These are phyloP conservation scores for Marmota flaviventris DNA, from an alignment of 2,113 vertebrate species.

Conservation along the genomic window DNA sequence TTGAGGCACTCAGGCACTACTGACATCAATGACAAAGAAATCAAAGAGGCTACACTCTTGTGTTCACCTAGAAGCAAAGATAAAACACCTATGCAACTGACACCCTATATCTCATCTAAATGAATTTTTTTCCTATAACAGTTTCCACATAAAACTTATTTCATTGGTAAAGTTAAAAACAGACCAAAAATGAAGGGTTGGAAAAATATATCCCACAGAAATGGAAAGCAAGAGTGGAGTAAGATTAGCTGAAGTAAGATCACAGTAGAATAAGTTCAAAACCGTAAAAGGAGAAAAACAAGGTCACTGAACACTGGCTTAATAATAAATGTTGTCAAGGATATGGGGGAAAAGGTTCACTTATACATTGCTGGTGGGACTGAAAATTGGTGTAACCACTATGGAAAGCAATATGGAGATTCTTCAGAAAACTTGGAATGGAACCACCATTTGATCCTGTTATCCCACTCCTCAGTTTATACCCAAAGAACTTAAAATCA, in stretches of 20 bases:
- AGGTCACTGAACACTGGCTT: not conserved
- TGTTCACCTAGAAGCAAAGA: not conserved
- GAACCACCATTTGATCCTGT: too few species aligned
- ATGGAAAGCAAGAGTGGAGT: not conserved
- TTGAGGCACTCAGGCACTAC: too few species aligned
- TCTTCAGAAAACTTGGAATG: too few species aligned
- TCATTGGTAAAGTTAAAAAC: too few species aligned
- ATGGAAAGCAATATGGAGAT: too few species aligned
- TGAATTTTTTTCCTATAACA: not conserved
- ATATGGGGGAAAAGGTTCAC: too few species aligned
- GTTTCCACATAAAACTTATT: not conserved
- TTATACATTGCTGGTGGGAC: too few species aligned
- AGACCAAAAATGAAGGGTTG: not conserved
- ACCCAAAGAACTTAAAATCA: too few species aligned
- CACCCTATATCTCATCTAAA: not conserved
- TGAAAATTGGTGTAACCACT: too few species aligned
- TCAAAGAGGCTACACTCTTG: not conserved
- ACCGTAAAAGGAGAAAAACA: not conserved
- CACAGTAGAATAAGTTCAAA: not conserved
- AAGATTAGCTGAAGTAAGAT: not conserved
- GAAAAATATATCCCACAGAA: too few species aligned
- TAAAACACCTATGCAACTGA: not conserved
- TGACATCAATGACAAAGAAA: not conserved
- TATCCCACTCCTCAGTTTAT: too few species aligned
- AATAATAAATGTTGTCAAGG: too few species aligned